Base-by-base conservation (phyloP, 2,888 invertebrate genomes). In the Cerastis rubricosa region DNA sequence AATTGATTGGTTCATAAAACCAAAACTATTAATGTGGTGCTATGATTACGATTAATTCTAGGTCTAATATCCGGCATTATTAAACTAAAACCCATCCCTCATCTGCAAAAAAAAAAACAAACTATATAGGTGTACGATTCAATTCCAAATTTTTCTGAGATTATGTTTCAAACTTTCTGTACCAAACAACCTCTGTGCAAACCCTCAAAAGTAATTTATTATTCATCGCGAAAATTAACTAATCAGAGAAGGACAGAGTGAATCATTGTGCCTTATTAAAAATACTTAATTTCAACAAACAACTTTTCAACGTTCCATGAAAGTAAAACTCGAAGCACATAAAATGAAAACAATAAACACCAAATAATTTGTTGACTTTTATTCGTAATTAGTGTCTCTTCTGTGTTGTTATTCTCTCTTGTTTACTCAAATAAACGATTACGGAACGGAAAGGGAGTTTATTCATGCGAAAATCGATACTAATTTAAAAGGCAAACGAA, bases 301-400 rank as follows among this genome's bases (percentile, higher is more conserved):
- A 35, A 69, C 54, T n/a, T 49, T 54, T 5, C 57, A 64, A 71
- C 69, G 51, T 72, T 66, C 12, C 25, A 1, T 12, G 14, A 63
- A 49, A 72, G 12, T 6, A n/a, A 64, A 72, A 67, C 19, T n/a
- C 14, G 7, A 40, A 57, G 47, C 14, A 67, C 11, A 78, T 61
- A 51, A 45, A 71, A 85, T 22, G 35, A 12, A 25, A 74, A 81
- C 73, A 80, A 63, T 76, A 71, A 71, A 73, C 57, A 45, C 19
- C 12, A 19, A 74, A 7, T 76, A 67, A 71, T 76, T 84, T 29
- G 61, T 61, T 47, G 8, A 19, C 8, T 35, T 71, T 73, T 64
- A 29, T 83, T 66, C 8, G 49, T 79, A 75, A 84, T 75, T 65
- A 75, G 45, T 49, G 61, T 71, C 68, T 40, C 25, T 57, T 14